Conservation (phyloP, 2,888 invertebrate species). For the Archips xylosteana region DNA sequence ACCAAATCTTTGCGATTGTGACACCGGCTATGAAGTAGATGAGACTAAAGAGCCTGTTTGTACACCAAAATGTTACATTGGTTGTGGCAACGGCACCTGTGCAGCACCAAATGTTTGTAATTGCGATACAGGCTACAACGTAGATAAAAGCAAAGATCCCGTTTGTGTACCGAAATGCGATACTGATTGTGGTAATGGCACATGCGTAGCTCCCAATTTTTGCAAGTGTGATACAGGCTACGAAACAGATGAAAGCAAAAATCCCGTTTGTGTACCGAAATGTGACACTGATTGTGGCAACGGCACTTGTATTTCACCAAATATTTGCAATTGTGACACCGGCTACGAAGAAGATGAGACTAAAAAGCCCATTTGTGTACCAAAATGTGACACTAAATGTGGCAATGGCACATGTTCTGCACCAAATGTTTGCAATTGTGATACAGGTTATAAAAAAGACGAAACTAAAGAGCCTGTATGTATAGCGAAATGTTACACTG, state of each 20-base stretch:
- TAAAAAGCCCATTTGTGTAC: conserved; percentile 44
- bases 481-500: conserved; percentile 66
- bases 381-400: conserved; percentile 49
- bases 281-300: conserved; percentile 49
- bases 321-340: conserved; percentile 60
- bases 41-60: conserved; percentile 51
- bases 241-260: conserved; percentile 5
- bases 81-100: conserved; percentile 76
- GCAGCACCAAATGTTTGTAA: conserved; percentile 72
- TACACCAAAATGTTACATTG: conserved; percentile 66
- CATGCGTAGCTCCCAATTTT: conserved; percentile 49
- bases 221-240: conserved; percentile 49
- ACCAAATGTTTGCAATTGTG: conserved; percentile 45
- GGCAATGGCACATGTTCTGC: conserved; percentile 45
- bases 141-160: conserved; percentile 24
- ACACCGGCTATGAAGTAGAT: conserved; percentile 38
- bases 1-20: conserved; percentile 47
- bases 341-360: conserved; percentile 50
- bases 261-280: conserved; percentile 46
- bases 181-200: conserved; percentile 48
- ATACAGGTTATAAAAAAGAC: conserved; percentile 42
- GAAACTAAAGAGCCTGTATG: conserved; percentile 35
- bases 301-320: conserved; percentile 58
- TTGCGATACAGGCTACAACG: conserved; percentile 60
- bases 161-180: conserved; percentile 48